These are phyloP conservation scores for Bothrops jararaca DNA, from an alignment of 2,113 vertebrate genomes.

Conservation along the genomic window DNA sequence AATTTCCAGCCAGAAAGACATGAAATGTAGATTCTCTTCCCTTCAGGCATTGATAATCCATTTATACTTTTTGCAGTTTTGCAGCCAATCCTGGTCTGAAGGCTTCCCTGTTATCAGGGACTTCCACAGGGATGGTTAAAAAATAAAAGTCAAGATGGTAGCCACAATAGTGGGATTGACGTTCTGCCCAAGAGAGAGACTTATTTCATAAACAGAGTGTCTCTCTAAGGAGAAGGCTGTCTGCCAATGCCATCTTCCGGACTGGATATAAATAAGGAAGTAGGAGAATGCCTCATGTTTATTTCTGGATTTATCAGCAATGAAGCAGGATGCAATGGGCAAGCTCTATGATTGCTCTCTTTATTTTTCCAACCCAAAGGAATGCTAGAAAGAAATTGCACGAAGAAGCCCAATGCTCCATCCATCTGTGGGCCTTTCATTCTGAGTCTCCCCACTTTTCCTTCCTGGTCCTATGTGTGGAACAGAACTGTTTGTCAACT, in stretches of 20 bases:
- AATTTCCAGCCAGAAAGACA: conserved; percentile 27
- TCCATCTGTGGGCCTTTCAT: neutral
- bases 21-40: neutral
- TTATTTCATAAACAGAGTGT: neutral
- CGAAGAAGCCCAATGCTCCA: neutral
- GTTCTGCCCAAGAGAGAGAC: neutral
- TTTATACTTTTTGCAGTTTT: conserved; percentile 23
- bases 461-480: neutral
- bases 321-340: neutral
- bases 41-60: conserved; percentile 1
- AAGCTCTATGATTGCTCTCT: neutral
- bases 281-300: neutral
- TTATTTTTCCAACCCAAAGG: neutral
- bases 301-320: neutral
- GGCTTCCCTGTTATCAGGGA: neutral
- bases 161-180: neutral
- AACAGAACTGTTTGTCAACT: neutral
- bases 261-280: neutral
- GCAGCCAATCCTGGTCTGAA: neutral
- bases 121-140: neutral
- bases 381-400: neutral
- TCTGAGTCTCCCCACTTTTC: neutral
- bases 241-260: neutral
- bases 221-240: neutral
- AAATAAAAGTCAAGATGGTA: neutral